Base-by-base conservation (phyloP, 2,888 invertebrate species). In the Galeopsomyia nigrocyanea region DNA sequence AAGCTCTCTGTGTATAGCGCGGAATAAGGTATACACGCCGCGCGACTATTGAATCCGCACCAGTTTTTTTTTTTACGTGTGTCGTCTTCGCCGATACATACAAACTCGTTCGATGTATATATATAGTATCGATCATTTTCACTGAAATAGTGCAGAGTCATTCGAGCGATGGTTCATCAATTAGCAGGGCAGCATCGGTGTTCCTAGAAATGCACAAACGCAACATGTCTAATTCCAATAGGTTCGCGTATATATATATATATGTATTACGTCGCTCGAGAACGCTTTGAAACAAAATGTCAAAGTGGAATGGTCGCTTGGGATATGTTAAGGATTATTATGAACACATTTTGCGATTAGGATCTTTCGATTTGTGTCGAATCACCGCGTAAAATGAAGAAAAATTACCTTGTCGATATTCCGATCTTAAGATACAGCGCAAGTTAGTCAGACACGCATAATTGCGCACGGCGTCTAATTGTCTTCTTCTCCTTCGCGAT, bases 281-380 rank as follows among this genome's bases (percentile, higher is more conserved):
- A 61, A 47, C n/a, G 14, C 7, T 56, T 61, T 31, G 50, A 62
- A 64, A 61, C 61, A 55, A 39, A 65, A 73, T 66, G 73, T 66
- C 69, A 73, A 66, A 69, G 65, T 61, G 19, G 57, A 73, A 73
- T 73, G 68, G 73, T 51, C 56, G 49, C 60, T 49, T 22, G 51
- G 47, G 26, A 26, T 26, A 5, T 39, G 7, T n/a, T 39, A 39
- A 39, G 60, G 55, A 68, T 64, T 26, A 53, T 68, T 72, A 65
- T 60, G 63, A 68, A 65, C 60, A 68, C 55, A 68, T 55, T 68
- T 68, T n/a, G 22, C 51, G 73, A 73, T 73, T 62, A 49, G 57
- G 19, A 73, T 73, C 73, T 65, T 49, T 26, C 26, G 61, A 68
- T 73, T 73, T 69, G 61, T 62, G 73, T 66, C 73, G 69, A 73